Percentiles rank a stretch among this genome's conserved stretches.
Conservation (phyloP, 2,888 invertebrate genomes). For the Tridacna gigas region DNA sequence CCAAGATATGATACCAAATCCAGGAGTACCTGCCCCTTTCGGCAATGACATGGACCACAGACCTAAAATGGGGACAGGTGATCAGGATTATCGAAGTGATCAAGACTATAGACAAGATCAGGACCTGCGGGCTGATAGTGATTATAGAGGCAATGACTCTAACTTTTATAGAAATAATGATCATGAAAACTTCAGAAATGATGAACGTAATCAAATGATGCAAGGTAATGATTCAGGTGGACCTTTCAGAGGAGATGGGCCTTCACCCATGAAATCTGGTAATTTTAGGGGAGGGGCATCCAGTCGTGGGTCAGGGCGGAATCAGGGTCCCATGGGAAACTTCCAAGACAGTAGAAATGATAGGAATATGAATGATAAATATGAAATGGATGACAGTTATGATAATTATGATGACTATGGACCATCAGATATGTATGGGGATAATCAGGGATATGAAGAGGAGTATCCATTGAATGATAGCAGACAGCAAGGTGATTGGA, state of each 20-base stretch:
- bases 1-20: neutral
- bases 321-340: conserved; percentile 21
- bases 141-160: conserved; percentile 37
- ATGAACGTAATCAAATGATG: neutral
- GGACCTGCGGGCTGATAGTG: conserved; percentile 52
- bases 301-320: conserved; percentile 16
- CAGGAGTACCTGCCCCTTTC: conserved; percentile 22
- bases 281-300: conserved; percentile 3
- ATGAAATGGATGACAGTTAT: conserved; percentile 19
- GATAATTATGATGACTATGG: conserved; percentile 20
- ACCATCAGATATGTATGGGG: neutral
- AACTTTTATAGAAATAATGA: neutral
- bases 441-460: neutral
- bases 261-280: conserved; percentile 20
- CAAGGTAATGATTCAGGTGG: neutral
- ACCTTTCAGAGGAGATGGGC: neutral
- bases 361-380: conserved; percentile 29
- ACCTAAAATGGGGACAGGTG: neutral
- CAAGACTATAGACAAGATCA: conserved; percentile 56
- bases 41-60: conserved; percentile 37
- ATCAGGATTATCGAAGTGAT: conserved; percentile 53
- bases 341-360: conserved; percentile 29
- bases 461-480: neutral
- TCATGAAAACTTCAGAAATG: neutral
- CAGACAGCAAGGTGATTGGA: conserved; percentile 2